Conservation (phyloP, 2,888 invertebrate species). For the Mystacides longicornis region DNA sequence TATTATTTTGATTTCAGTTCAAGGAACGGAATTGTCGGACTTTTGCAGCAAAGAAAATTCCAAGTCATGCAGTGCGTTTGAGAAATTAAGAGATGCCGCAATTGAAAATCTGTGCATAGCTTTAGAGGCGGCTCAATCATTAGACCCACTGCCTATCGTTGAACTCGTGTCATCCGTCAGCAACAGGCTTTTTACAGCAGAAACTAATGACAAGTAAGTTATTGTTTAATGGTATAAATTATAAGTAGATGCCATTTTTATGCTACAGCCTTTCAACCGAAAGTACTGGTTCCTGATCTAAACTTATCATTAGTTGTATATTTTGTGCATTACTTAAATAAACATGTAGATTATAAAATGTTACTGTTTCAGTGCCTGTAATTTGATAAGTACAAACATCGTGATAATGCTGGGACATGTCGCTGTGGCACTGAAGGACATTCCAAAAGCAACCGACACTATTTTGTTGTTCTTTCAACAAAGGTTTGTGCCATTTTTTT, state of each 20-base stretch:
- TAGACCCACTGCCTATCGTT: slow-evolving; percentile 89
- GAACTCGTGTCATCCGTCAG: slow-evolving; percentile 95
- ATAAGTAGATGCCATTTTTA: background rate
- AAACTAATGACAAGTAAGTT: slow-evolving; percentile 70
- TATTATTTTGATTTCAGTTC: slow-evolving; percentile 38
- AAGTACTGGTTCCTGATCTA: no score
- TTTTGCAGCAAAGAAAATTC: slow-evolving; percentile 30
- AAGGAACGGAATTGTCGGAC: slow-evolving; percentile 56
- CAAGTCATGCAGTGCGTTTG: slow-evolving; percentile 65
- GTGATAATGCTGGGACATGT: slow-evolving; percentile 97
- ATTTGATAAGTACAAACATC: slow-evolving; percentile 91
- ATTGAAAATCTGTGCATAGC: slow-evolving; percentile 95
- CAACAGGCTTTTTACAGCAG: slow-evolving; percentile 89
- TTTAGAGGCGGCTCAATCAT: slow-evolving; percentile 78
- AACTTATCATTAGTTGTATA: no score
- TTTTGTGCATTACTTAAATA: no score
- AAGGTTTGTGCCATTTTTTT: slow-evolving; percentile 39
- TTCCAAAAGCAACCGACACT: slow-evolving; percentile 89
- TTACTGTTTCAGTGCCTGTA: slow-evolving; percentile 65
- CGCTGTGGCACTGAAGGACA: slow-evolving; percentile 88
- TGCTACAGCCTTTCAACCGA: no score
- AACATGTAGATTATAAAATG: background rate
- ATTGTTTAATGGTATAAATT: background rate
- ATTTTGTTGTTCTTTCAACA: slow-evolving; percentile 97
- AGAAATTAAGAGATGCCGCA: slow-evolving; percentile 87